phyloP scores from a whole-genome alignment of 2,888 invertebrate genomes.

The Labia minor region DNA sequence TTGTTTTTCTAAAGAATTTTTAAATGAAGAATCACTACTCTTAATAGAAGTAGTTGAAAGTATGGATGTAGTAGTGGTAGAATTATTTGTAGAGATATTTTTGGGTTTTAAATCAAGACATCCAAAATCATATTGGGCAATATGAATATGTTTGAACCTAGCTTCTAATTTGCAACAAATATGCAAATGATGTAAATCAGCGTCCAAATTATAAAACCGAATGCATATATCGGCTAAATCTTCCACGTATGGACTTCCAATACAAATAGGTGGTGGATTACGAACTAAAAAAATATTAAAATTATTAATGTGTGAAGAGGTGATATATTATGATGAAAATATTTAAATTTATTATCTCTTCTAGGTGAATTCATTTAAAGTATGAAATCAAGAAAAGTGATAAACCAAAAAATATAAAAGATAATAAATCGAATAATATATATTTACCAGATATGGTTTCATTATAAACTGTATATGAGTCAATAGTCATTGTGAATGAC shows the following conservation, averaged over 20 bases:
- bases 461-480: slow-evolving; percentile 30
- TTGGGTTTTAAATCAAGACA: slow-evolving; percentile 28
- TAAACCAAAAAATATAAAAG: too few relatives aligned
- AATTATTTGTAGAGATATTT: too few relatives aligned
- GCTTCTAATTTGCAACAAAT: slow-evolving; percentile 30
- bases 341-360: too few relatives aligned
- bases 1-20: too few relatives aligned
- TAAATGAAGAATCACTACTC: too few relatives aligned
- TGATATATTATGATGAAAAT: background rate
- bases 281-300: too few relatives aligned
- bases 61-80: too few relatives aligned
- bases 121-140: slow-evolving; percentile 29
- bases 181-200: slow-evolving; percentile 27
- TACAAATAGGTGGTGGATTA: slow-evolving; percentile 33
- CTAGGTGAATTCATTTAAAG: too few relatives aligned
- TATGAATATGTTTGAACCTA: slow-evolving; percentile 20
- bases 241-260: slow-evolving; percentile 30
- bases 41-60: too few relatives aligned
- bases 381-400: too few relatives aligned
- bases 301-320: background rate
- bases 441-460: slow-evolving; percentile 32
- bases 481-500: slow-evolving; percentile 30
- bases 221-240: slow-evolving; percentile 30
- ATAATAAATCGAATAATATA: too few relatives aligned
- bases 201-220: slow-evolving; percentile 30